phyloP scores from a whole-genome alignment of 2,797 vertebrate genomes.

The Sternotherus odoratus region DNA sequence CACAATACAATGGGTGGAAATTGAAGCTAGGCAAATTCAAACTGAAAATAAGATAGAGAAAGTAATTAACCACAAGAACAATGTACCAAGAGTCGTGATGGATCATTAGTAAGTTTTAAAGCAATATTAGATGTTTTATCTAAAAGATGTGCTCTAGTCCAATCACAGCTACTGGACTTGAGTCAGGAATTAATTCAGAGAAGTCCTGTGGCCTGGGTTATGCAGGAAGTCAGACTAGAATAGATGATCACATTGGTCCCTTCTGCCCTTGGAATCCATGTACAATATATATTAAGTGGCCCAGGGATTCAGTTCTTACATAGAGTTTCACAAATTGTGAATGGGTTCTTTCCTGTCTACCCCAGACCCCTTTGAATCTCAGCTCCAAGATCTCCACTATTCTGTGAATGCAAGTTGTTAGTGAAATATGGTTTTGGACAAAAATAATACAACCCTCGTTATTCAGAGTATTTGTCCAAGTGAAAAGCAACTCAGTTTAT shows the following conservation, averaged over 20 bases:
- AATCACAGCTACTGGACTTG: not conserved
- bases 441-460: slow-evolving; percentile 10
- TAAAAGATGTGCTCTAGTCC: not conserved
- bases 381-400: not conserved
- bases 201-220: not conserved
- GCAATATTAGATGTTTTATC: not conserved
- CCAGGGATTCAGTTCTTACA: not conserved
- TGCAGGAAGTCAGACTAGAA: not conserved
- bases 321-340: not conserved
- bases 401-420: not conserved
- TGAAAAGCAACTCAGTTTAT: slow-evolving; percentile 36
- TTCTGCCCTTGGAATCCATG: not conserved
- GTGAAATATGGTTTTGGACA: slow-evolving; percentile 16
- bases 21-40: too few relatives aligned
- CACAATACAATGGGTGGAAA: too few relatives aligned
- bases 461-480: slow-evolving; percentile 9
- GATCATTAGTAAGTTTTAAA: not conserved
- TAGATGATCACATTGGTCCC: not conserved
- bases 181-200: not conserved
- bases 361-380: not conserved
- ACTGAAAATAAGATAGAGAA: not conserved
- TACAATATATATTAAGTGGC: not conserved
- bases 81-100: not conserved
- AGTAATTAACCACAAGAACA: not conserved
- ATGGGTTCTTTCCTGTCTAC: not conserved